These are phyloP conservation scores for Drosophila kambysellisi DNA, from an alignment of 2,888 invertebrate species.

Conservation along the genomic window DNA sequence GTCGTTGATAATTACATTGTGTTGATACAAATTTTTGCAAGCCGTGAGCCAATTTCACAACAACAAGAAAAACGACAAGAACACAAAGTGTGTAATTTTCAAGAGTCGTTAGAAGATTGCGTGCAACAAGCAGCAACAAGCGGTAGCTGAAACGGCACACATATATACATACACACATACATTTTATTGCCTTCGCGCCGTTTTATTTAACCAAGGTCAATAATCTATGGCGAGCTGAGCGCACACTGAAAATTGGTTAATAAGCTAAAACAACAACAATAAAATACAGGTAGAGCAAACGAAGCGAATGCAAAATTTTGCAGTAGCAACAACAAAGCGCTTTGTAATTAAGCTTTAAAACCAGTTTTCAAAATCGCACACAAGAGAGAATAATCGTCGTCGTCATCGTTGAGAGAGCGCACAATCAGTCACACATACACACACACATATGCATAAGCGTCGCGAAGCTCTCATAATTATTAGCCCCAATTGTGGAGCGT, in stretches of 20 bases:
- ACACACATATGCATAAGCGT: conserved; percentile 9
- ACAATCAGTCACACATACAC: conserved; percentile 19
- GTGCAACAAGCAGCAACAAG: conserved; percentile 45
- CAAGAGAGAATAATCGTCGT: conserved; percentile 43
- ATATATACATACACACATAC: conserved; percentile 20
- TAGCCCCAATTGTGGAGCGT: conserved; percentile 56
- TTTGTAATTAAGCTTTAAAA: conserved; percentile 76
- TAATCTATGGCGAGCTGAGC: conserved; percentile 60
- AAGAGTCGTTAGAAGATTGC: conserved; percentile 35
- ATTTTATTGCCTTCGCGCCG: conserved; percentile 7
- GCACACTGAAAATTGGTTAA: conserved; percentile 62
- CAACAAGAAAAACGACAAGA: conserved; percentile 8
- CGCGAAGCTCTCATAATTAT: conserved; percentile 59
- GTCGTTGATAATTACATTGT: conserved; percentile 27
- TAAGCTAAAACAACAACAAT: conserved; percentile 31
- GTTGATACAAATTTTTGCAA: conserved; percentile 26
- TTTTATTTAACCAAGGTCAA: conserved; percentile 72
- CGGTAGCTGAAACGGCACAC: conserved; percentile 29
- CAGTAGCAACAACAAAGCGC: conserved; percentile 61
- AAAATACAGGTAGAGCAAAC: conserved; percentile 57
- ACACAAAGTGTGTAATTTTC: conserved; percentile 31
- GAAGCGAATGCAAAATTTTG: conserved; percentile 70
- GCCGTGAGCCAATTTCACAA: conserved; percentile 37
- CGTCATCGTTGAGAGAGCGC: conserved; percentile 20
- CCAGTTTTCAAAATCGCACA: conserved; percentile 66